phyloP scores from a whole-genome alignment of 2,113 vertebrate genomes.

The Petaurus breviceps region DNA sequence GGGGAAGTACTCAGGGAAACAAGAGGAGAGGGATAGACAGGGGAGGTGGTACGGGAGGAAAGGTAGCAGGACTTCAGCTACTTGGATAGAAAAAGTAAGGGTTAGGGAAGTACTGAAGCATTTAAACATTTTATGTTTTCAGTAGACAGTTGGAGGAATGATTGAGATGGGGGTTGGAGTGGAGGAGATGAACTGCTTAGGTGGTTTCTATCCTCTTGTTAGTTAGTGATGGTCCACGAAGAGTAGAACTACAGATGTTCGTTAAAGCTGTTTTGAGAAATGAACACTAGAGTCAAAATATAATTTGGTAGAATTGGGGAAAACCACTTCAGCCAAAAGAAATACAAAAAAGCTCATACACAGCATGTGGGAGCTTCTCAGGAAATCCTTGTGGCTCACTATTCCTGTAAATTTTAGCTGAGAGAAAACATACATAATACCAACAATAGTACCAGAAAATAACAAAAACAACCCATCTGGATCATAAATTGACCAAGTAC shows the following conservation, averaged over 20 bases:
- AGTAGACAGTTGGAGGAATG: not conserved
- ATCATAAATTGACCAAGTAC: constrained; percentile 47
- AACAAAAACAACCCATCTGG: constrained; percentile 60
- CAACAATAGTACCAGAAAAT: constrained; percentile 64
- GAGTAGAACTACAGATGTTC: constrained; percentile 46
- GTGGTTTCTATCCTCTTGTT: not conserved
- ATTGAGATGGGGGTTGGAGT: not conserved
- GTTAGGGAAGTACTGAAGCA: not conserved
- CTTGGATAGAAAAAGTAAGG: not conserved
- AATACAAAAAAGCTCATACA: constrained; percentile 68
- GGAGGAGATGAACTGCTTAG: not conserved
- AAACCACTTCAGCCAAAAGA: constrained; percentile 71
- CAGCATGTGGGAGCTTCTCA: constrained; percentile 70
- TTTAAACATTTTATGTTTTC: not conserved
- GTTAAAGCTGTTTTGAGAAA: constrained; percentile 55
- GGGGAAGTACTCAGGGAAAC: not conserved
- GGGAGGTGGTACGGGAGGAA: not conserved
- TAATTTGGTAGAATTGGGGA: constrained; percentile 58
- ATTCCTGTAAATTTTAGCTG: constrained; percentile 81
- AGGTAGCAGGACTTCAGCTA: not conserved
- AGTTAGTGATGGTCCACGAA: constrained; percentile 26
- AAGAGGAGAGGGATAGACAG: not conserved
- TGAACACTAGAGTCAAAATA: constrained; percentile 48
- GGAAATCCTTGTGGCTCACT: constrained; percentile 75
- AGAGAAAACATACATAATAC: constrained; percentile 76